A percentile compares a stretch with the other conserved stretches of the same genome.
These are phyloP conservation scores for Habroteleia sp. DNA, from an alignment of 2,888 invertebrate genomes.

Conservation along the genomic window DNA sequence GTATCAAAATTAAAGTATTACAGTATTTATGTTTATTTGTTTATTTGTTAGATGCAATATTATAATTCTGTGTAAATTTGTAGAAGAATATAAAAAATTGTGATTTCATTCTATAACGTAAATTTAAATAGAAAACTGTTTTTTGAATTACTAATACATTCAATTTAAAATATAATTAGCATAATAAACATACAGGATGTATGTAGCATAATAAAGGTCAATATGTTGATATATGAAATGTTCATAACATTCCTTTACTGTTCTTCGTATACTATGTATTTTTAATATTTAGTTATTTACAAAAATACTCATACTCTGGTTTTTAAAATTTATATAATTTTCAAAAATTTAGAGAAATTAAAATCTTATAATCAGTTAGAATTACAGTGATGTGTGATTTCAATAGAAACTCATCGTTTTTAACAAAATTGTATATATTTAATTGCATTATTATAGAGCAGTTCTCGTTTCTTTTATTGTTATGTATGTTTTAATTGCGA, in stretches of 20 bases:
- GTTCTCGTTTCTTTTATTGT: constrained; percentile 15
- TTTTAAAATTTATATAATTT: constrained; percentile 1
- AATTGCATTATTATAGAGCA: constrained; percentile 1
- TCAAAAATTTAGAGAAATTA: neutral
- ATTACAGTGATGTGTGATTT: neutral
- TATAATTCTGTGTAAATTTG: too few species aligned
- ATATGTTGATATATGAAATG: neutral
- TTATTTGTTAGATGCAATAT: too few species aligned
- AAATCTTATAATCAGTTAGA: neutral
- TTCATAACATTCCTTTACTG: neutral
- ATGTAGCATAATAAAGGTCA: neutral
- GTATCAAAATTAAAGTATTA: too few species aligned
- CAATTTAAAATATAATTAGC: too few species aligned
- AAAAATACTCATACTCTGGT: neutral
- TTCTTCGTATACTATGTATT: neutral
- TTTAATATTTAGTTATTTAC: constrained; percentile 2
- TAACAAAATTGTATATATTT: constrained; percentile 11
- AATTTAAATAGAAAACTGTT: too few species aligned
- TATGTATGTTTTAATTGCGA: constrained; percentile 15
- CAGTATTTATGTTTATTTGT: too few species aligned
- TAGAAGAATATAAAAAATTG: too few species aligned
- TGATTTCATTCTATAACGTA: too few species aligned
- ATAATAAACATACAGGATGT: too few species aligned
- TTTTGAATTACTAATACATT: too few species aligned
- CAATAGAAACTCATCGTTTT: neutral